These are phyloP conservation scores for Papilio helenus DNA, from an alignment of 1,140 invertebrate genomes.

Conservation along the genomic window DNA sequence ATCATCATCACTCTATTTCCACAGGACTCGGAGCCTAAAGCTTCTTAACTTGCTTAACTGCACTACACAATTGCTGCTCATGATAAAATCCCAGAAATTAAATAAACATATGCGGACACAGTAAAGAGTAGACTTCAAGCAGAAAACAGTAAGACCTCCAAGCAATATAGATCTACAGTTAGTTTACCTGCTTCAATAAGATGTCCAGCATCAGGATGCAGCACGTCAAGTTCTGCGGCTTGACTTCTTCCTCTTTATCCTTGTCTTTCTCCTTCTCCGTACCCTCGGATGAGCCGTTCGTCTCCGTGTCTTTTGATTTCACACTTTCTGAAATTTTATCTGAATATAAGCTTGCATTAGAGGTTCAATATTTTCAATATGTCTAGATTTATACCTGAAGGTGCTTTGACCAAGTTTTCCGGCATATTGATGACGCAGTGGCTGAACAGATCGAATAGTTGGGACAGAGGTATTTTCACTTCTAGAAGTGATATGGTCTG, in stretches of 20 bases:
- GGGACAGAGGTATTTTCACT: constrained; percentile 92
- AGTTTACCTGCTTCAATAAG: constrained; percentile 93
- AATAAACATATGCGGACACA: too few species aligned
- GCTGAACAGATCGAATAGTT: constrained; percentile 95
- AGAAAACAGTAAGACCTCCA: neutral
- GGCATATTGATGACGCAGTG: constrained; percentile 86
- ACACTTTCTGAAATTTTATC: constrained; percentile 51
- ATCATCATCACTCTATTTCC: too few species aligned
- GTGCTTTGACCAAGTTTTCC: constrained; percentile 69
- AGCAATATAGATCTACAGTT: constrained; percentile 13
- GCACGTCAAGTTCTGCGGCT: constrained; percentile 91
- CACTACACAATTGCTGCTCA: too few species aligned
- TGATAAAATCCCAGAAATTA: too few species aligned
- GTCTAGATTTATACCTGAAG: constrained; percentile 48
- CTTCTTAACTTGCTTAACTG: too few species aligned
- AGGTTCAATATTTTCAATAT: neutral
- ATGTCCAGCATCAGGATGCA: constrained; percentile 98
- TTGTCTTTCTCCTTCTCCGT: constrained; percentile 55
- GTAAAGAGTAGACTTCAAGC: too few species aligned
- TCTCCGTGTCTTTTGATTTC: constrained; percentile 55
- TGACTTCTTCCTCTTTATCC: constrained; percentile 63
- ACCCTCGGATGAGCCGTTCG: constrained; percentile 41
- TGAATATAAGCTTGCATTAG: too few species aligned
- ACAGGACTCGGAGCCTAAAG: too few species aligned
- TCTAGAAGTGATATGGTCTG: constrained; percentile 93